A percentile compares a stretch with the other conserved stretches of the same genome.
Evolutionary conservation across 2,797 vertebrate species (phyloP).

Genomic region (Aythya fuligula): DNA sequence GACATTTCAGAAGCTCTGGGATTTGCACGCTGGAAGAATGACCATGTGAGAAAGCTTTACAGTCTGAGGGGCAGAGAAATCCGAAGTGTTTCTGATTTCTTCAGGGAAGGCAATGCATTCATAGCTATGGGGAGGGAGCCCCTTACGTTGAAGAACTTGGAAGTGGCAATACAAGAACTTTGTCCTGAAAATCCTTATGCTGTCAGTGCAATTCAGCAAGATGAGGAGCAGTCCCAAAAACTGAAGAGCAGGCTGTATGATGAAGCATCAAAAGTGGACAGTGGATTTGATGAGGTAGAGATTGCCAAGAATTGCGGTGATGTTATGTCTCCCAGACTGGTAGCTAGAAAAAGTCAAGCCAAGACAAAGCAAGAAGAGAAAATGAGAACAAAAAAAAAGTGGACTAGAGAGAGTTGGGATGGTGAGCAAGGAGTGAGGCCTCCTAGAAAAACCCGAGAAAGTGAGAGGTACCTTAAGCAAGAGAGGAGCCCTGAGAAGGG

Average conservation of each 20-base stretch:
- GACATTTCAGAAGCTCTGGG: conserved; percentile 96
- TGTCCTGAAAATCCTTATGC: conserved; percentile 85
- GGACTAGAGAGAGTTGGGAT: conserved; percentile 76
- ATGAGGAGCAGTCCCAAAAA: conserved; percentile 84
- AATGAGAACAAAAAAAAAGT: conserved; percentile 72
- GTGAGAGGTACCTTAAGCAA: conserved; percentile 45
- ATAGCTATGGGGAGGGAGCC: conserved; percentile 89
- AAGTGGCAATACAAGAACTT: conserved; percentile 89
- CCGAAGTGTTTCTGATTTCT: conserved; percentile 91
- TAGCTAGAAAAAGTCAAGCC: conserved; percentile 65
- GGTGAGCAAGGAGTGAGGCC: conserved; percentile 51
- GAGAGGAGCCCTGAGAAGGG: conserved; percentile 68
- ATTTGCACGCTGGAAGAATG: conserved; percentile 91
- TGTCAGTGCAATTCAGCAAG: conserved; percentile 74
- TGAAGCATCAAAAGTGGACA: conserved; percentile 85
- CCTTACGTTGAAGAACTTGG: conserved; percentile 85
- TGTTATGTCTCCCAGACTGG: conserved; percentile 3
- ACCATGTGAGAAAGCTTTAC: conserved; percentile 90
- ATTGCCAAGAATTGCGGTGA: conserved; percentile 15
- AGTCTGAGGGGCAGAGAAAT: conserved; percentile 91
- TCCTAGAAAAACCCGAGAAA: conserved; percentile 64
- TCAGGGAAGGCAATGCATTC: conserved; percentile 90
- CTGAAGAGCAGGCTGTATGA: conserved; percentile 72
- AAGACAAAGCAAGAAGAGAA: conserved; percentile 75
- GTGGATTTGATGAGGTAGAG: conserved; percentile 78